Evolutionary conservation across 2,113 vertebrate species (phyloP).

Genomic region (Axis porcinus): DNA sequence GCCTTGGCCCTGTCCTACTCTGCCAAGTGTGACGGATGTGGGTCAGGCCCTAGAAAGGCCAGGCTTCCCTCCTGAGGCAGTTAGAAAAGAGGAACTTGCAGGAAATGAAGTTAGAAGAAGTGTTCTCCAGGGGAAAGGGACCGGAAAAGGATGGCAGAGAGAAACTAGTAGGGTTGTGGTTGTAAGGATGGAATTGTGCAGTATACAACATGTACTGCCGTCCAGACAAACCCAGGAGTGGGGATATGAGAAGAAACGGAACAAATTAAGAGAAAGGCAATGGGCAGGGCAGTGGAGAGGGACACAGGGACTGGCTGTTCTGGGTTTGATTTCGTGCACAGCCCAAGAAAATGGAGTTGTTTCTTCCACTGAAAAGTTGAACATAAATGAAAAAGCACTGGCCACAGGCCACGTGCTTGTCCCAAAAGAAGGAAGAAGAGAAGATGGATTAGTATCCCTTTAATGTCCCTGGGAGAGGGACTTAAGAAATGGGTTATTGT

Average conservation of each 20-base stretch:
- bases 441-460: background rate
- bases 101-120: conserved; percentile 45
- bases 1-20: conserved; percentile 30
- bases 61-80: conserved; percentile 38
- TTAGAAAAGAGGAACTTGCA: conserved; percentile 30
- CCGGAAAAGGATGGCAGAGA: background rate
- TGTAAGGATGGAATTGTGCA: background rate
- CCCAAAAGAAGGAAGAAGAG: background rate
- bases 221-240: background rate
- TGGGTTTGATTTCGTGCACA: background rate
- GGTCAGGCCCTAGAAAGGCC: conserved; percentile 19
- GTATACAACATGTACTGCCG: background rate
- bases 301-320: background rate
- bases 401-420: background rate
- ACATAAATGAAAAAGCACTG: background rate
- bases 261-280: background rate
- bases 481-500: background rate
- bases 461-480: background rate
- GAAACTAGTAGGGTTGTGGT: background rate
- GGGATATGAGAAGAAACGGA: background rate
- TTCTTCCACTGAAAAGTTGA: background rate
- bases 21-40: conserved; percentile 56
- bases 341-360: background rate
- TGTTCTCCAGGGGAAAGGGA: background rate
- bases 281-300: background rate